Percentiles rank a stretch among this genome's conserved stretches.
Evolutionary conservation across 2,113 vertebrate genomes (phyloP).

Genomic region (Falco punctatus): DNA sequence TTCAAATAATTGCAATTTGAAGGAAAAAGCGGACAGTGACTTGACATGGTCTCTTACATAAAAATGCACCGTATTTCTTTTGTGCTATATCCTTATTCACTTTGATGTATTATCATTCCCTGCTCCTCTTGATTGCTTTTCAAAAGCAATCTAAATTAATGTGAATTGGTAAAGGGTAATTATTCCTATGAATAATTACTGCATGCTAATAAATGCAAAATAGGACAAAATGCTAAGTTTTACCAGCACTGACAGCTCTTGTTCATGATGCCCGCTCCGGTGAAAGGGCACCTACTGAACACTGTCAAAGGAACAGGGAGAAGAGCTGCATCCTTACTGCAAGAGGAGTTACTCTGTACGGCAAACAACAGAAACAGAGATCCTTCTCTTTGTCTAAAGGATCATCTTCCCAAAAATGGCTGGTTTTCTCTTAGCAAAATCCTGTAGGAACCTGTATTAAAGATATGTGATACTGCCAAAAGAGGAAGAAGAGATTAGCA

Average conservation of each 20-base stretch:
- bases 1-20: background rate
- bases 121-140: conserved; percentile 74
- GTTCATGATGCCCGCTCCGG: background rate
- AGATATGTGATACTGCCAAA: background rate
- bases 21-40: background rate
- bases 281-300: background rate
- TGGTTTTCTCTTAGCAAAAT: background rate
- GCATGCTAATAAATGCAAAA: conserved; percentile 74
- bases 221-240: conserved; percentile 19
- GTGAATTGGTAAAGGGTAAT: conserved; percentile 70
- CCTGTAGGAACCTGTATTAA: fast-evolving
- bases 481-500: background rate
- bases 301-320: background rate
- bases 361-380: background rate
- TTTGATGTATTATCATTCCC: conserved; percentile 70
- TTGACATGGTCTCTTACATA: background rate
- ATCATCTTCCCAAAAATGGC: background rate
- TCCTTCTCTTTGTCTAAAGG: background rate
- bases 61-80: background rate
- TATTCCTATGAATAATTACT: conserved; percentile 75
- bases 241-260: conserved; percentile 4
- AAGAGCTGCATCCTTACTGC: background rate
- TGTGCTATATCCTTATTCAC: background rate
- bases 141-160: conserved; percentile 74
- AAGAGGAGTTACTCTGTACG: fast-evolving